Conservation (phyloP, 35 echinoderm and acorn worm genomes). For the Patiria miniata region DNA sequence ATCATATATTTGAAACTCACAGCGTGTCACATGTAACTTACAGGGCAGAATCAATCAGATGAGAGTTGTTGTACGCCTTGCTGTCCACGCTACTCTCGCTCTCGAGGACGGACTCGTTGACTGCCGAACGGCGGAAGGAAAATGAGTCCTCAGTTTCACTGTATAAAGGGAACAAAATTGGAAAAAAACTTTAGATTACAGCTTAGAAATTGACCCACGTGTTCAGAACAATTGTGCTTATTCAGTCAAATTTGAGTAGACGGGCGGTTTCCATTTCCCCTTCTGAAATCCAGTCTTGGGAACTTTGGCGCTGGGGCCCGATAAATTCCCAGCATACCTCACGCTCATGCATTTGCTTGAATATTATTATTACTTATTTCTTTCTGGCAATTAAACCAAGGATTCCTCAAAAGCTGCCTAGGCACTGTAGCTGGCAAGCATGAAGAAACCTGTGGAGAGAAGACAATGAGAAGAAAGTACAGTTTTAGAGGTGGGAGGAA, state of each 20-base stretch:
- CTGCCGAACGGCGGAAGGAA: constrained; percentile 59
- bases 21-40: no score
- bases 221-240: not conserved
- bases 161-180: not conserved
- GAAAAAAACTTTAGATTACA: not conserved
- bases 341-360: not conserved
- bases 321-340: no score
- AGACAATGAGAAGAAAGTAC: no score
- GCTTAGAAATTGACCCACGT: not conserved
- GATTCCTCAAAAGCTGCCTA: not conserved
- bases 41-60: constrained; percentile 58
- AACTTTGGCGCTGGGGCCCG: no score
- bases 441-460: not conserved
- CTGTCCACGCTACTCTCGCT: constrained; percentile 36
- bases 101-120: constrained; percentile 42
- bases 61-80: constrained; percentile 14
- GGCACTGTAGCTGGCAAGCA: not conserved
- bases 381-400: not conserved
- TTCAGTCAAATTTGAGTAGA: not conserved
- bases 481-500: no score
- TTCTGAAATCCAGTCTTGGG: not conserved
- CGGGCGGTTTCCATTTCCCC: not conserved
- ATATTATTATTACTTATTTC: not conserved
- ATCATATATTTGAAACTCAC: no score
- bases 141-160: constrained; percentile 62